Evolutionary conservation across 2,888 invertebrate species (phyloP), one percentile per base, ranked within the genome.

Genomic region (Rhamphomyia laevipes): DNA sequence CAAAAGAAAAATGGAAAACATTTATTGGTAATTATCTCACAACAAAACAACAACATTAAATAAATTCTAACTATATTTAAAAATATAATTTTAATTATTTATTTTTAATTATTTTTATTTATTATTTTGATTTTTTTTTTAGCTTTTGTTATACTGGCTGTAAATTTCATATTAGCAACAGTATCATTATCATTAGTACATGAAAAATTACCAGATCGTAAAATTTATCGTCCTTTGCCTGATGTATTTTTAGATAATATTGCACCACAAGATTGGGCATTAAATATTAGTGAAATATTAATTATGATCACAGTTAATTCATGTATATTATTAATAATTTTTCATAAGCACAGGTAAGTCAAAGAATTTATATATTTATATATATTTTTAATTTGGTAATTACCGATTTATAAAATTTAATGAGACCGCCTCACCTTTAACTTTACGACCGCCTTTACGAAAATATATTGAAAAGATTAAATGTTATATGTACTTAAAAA

Each of bases 1-100:
- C 88, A 35, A 86, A 86, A 66, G 88, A 89, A 71, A 82, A 85
- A 68, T 84, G 84, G 78, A 89, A 89, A 77, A 87, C 88, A 17
- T 70, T 81, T 56, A 64, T 80, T 56, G 53, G 59, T 59, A 55
- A 53, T 42, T 41, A 23, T 45, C n/a, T 21, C 21, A 16, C 23
- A 37, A 9, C 6, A 23, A 43, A 18, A 43, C n/a, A n/a, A n/a
- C n/a, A n/a, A n/a, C n/a, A n/a, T n/a, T n/a, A n/a, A n/a, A 40
- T 40, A 10, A 9, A 15, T 15, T 40, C 9, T 40, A 40, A n/a
- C 10, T 35, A 48, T 9, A 23, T n/a, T n/a, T n/a, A n/a, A n/a
- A n/a, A n/a, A n/a, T n/a, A n/a, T 3, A 7, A 2, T 57, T 77
- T n/a, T n/a, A n/a, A n/a, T n/a, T 78, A 77, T 54, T 44, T 18